Conservation (phyloP, 2,888 invertebrate species). For the Eilema griseolum region DNA sequence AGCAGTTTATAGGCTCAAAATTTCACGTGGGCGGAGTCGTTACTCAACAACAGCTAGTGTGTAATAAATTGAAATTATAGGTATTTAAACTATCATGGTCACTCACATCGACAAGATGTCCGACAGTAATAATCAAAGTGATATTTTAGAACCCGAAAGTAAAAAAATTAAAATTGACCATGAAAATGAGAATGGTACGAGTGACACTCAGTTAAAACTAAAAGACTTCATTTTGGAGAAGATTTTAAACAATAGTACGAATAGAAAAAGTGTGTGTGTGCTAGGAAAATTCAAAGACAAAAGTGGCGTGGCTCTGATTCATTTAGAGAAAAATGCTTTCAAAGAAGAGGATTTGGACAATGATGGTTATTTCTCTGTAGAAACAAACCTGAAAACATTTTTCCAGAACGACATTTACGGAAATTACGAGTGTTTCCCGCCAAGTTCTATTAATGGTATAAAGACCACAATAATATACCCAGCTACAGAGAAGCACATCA, state of each 20-base stretch:
- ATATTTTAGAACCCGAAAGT: conserved; percentile 61
- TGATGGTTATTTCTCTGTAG: conserved; percentile 88
- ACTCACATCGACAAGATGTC: conserved; percentile 85
- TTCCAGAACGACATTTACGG: conserved; percentile 95
- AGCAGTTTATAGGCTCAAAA: too few species aligned
- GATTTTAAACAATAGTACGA: conserved; percentile 91
- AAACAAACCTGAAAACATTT: conserved; percentile 87
- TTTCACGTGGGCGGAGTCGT: too few species aligned
- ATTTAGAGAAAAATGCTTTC: conserved; percentile 94
- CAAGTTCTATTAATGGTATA: conserved; percentile 89
- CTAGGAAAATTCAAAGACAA: conserved; percentile 89
- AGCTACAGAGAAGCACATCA: conserved; percentile 96
- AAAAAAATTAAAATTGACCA: conserved; percentile 80
- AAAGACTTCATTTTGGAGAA: conserved; percentile 89
- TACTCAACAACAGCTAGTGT: too few species aligned
- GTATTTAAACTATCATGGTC: too few species aligned
- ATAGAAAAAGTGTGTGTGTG: conserved; percentile 90
- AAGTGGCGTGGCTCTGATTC: conserved; percentile 89
- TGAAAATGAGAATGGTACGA: conserved; percentile 72
- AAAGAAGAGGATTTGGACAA: conserved; percentile 87
- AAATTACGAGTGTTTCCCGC: conserved; percentile 91
- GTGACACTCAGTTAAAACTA: conserved; percentile 78
- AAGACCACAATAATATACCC: conserved; percentile 97
- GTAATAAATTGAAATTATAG: too few species aligned
- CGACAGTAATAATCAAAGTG: conserved; percentile 74